A percentile compares a stretch with the other conserved stretches of the same genome.
These are phyloP conservation scores for Sterna hirundo DNA, from an alignment of 2,113 vertebrate species.

Conservation along the genomic window DNA sequence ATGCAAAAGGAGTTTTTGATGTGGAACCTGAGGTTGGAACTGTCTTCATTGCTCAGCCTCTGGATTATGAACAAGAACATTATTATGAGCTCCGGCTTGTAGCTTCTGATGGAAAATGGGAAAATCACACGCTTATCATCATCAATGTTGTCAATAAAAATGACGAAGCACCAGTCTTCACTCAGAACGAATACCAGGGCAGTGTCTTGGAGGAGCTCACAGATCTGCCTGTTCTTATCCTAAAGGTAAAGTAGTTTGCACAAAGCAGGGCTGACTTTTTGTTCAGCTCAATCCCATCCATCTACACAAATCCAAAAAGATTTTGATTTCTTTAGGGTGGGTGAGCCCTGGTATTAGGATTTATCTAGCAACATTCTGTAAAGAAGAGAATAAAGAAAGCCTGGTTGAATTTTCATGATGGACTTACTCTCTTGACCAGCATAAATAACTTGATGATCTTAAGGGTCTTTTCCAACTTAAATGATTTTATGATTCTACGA, in stretches of 20 bases:
- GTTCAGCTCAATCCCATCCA: background rate
- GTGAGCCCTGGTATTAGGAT: background rate
- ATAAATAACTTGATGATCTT: background rate
- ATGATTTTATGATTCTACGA: background rate
- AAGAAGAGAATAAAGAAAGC: background rate
- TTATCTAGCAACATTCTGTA: background rate
- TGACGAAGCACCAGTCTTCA: constrained; percentile 87
- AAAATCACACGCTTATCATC: constrained; percentile 83
- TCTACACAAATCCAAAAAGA: background rate
- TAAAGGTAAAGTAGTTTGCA: constrained; percentile 76
- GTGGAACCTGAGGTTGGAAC: constrained; percentile 86
- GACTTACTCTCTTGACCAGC: background rate
- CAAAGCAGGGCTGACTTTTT: background rate
- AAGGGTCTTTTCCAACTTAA: background rate
- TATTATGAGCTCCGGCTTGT: constrained; percentile 82
- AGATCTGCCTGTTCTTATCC: constrained; percentile 78
- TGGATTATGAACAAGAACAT: constrained; percentile 86
- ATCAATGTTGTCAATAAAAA: constrained; percentile 84
- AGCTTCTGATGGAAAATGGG: constrained; percentile 91
- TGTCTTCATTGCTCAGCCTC: constrained; percentile 81
- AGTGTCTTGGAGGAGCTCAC: constrained; percentile 81
- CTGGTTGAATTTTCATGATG: background rate
- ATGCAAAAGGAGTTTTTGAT: constrained; percentile 83
- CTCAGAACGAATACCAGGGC: constrained; percentile 80
- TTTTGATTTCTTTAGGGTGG: background rate